phyloP scores from a whole-genome alignment of 1,140 invertebrate genomes.

The Ctenoplectra terminalis region DNA sequence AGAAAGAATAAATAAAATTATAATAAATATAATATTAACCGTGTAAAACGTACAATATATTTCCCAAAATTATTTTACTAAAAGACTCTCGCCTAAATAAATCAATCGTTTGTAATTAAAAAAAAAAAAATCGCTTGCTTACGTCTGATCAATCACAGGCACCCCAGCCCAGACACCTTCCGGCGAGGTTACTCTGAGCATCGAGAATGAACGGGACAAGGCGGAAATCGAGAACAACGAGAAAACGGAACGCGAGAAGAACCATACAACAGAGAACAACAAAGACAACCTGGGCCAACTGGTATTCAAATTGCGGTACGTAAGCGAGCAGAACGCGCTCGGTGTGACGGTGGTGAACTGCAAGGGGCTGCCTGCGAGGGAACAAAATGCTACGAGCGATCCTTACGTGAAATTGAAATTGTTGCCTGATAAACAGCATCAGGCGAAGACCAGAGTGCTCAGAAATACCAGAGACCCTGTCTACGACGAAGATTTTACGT shows the following conservation, averaged over 20 bases:
- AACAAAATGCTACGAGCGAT: slow-evolving; percentile 89
- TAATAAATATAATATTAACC: too few species aligned
- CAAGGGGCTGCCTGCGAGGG: slow-evolving; percentile 90
- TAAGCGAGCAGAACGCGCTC: slow-evolving; percentile 93
- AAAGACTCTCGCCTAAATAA: too few species aligned
- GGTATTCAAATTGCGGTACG: slow-evolving; percentile 94
- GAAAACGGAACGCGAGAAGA: slow-evolving; percentile 80
- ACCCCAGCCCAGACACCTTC: slow-evolving; percentile 75
- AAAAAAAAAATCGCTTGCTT: too few species aligned
- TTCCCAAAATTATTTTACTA: too few species aligned
- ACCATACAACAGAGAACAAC: slow-evolving; percentile 79
- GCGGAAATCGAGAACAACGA: slow-evolving; percentile 86
- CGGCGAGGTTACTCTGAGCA: slow-evolving; percentile 73
- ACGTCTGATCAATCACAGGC: slow-evolving; percentile 31
- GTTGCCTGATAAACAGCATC: slow-evolving; percentile 96
- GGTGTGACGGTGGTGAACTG: slow-evolving; percentile 96
- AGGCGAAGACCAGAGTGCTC: slow-evolving; percentile 96
- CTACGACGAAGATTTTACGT: slow-evolving; percentile 98
- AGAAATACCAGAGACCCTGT: slow-evolving; percentile 95
- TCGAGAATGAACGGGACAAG: slow-evolving; percentile 84
- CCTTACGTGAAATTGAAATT: slow-evolving; percentile 97
- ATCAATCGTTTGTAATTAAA: not conserved
- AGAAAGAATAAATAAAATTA: too few species aligned
- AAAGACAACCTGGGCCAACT: slow-evolving; percentile 90
- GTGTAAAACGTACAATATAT: too few species aligned